Evolutionary conservation across 2,113 vertebrate species (phyloP).

Genomic region (Lagopus muta): DNA sequence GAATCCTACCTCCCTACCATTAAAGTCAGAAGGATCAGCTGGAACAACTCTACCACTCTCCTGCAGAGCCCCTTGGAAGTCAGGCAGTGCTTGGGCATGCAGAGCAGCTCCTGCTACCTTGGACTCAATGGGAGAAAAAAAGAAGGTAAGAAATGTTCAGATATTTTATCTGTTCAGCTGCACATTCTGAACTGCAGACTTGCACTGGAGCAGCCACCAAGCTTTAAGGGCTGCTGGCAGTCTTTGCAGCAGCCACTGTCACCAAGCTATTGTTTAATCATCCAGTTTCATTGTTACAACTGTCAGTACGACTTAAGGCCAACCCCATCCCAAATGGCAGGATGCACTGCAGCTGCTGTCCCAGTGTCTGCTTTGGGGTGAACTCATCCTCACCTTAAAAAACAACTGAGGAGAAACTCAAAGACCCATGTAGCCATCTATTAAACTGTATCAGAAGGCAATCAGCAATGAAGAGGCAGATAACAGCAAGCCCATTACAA

Average conservation of each 20-base stretch:
- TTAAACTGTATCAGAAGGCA: background rate
- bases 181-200: background rate
- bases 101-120: background rate
- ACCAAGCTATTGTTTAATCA: background rate
- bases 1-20: background rate
- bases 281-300: background rate
- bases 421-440: background rate
- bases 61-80: background rate
- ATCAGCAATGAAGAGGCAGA: background rate
- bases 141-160: background rate
- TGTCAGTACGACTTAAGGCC: background rate
- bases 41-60: background rate
- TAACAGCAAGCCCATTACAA: background rate
- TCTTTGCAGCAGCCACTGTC: background rate
- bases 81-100: background rate
- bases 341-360: background rate
- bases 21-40: background rate
- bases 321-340: background rate
- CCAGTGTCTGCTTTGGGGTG: background rate
- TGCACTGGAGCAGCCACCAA: background rate
- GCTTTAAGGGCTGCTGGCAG: background rate
- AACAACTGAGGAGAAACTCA: background rate
- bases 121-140: background rate
- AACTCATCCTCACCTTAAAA: background rate
- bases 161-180: background rate